Percentiles rank a stretch among this genome's conserved stretches.
These are phyloP conservation scores for Brachionus angularis DNA, from an alignment of 1,140 invertebrate genomes.

Conservation along the genomic window DNA sequence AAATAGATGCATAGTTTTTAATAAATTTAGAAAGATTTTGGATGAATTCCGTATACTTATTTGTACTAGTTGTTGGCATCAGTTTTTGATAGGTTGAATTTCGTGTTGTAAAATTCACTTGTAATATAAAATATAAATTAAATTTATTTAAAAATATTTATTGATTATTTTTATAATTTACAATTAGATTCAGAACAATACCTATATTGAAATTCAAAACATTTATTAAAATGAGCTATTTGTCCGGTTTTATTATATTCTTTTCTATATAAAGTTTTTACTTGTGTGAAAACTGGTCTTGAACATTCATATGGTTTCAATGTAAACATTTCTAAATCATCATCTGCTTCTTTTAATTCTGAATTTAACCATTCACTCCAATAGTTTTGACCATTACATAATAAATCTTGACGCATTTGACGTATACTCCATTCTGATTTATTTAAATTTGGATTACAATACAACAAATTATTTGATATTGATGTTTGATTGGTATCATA, in stretches of 20 bases:
- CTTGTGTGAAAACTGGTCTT: constrained; percentile 5
- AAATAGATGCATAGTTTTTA: too few species aligned
- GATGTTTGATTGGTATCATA: constrained; percentile 8
- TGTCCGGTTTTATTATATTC: constrained; percentile 15
- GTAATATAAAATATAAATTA: too few species aligned
- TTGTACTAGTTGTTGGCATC: too few species aligned
- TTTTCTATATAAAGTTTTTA: not conserved
- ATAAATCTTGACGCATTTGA: constrained; percentile 5
- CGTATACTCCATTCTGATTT: not conserved
- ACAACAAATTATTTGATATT: not conserved
- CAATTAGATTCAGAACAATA: not conserved
- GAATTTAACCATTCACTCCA: constrained; percentile 32
- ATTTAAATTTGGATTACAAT: constrained; percentile 23
- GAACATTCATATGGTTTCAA: not conserved
- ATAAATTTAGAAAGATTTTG: too few species aligned
- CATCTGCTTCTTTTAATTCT: constrained; percentile 3
- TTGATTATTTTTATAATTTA: too few species aligned
- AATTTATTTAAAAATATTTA: too few species aligned
- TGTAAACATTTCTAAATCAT: constrained; percentile 11
- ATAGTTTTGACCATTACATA: constrained; percentile 1
- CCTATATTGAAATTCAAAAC: constrained; percentile 18
- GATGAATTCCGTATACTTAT: too few species aligned
- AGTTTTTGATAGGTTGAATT: too few species aligned
- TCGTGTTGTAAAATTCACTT: too few species aligned
- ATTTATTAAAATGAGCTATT: not conserved